Base-by-base conservation (phyloP, 2,888 invertebrate species). In the Nebria salina region DNA sequence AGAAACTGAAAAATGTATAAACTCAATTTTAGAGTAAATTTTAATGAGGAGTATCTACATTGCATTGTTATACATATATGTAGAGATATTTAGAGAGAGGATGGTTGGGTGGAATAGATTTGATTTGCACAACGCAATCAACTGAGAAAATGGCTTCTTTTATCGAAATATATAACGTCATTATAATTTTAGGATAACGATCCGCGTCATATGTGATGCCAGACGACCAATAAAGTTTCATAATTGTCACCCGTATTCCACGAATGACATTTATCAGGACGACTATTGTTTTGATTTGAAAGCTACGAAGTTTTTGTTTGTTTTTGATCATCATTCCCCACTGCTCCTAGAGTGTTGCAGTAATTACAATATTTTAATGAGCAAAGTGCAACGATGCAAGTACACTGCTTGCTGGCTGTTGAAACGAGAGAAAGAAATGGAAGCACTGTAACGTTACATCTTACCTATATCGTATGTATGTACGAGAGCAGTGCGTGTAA, bases 291-390 rank as follows among this genome's bases (percentile, higher is more conserved):
- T 82, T 84, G 84, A 85, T 85, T 85, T 86, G 83, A 86, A 85
- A 85, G 85, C 84, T 81, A 54, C 54, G 79, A 83, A 82, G 77
- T 83, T 85, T 85, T 85, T 83, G 75, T 84, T 83, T 84, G 84
- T 83, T 84, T 84, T 84, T 84, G 84, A 84, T 85, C 85, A 84
- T 54, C 54, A 54, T 54, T 81, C 82, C 82, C 83, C 82, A 25
- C 75, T 65, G 73, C 41, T 75, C 11, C 25, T 25, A 77, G 83
- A 83, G 83, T 84, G 85, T 85, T 82, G 84, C 85, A 83, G 84
- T 87, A 87, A 87, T 87, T 87, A 86, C 87, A 86, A 88, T 87
- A 87, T 88, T 88, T 88, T 88, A 88, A 88, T 86, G 88, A 88
- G 88, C 85, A 88, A 87, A 88, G 86, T 87, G 88, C 88, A 88